A percentile compares a stretch with the other conserved stretches of the same genome.
Evolutionary conservation across 2,888 invertebrate species (phyloP).

Genomic region (Malacosoma neustria): DNA sequence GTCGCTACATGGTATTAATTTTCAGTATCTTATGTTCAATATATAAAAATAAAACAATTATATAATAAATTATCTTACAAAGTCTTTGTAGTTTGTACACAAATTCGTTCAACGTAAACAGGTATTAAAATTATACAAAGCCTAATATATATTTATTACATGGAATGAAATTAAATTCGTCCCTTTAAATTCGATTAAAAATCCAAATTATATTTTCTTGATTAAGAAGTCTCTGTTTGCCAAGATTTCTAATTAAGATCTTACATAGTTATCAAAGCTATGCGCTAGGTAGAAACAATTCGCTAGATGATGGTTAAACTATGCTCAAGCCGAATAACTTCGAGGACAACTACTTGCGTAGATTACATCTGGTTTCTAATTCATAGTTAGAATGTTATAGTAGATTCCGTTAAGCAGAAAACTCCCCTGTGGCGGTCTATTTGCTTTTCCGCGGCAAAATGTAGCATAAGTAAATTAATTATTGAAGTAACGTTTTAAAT

Average conservation of each 20-base stretch:
- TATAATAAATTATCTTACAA: too few relatives aligned
- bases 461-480: not conserved
- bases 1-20: too few relatives aligned
- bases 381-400: conserved; percentile 2
- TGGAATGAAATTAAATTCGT: too few relatives aligned
- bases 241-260: conserved; percentile 1
- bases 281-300: not conserved
- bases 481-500: not conserved
- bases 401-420: not conserved
- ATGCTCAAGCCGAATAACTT: not conserved
- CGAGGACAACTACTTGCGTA: not conserved
- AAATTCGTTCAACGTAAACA: too few relatives aligned
- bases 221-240: not conserved
- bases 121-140: too few relatives aligned
- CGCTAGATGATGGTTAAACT: not conserved
- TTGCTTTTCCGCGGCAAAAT: not conserved
- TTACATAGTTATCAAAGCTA: not conserved
- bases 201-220: too few relatives aligned
- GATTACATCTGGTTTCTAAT: not conserved
- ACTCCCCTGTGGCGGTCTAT: not conserved
- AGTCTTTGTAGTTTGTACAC: too few relatives aligned
- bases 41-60: too few relatives aligned
- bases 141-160: too few relatives aligned
- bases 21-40: too few relatives aligned
- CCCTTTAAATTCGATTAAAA: too few relatives aligned